These are phyloP conservation scores for Drosophila sp. DNA, from an alignment of 1,140 invertebrate species.

Conservation along the genomic window DNA sequence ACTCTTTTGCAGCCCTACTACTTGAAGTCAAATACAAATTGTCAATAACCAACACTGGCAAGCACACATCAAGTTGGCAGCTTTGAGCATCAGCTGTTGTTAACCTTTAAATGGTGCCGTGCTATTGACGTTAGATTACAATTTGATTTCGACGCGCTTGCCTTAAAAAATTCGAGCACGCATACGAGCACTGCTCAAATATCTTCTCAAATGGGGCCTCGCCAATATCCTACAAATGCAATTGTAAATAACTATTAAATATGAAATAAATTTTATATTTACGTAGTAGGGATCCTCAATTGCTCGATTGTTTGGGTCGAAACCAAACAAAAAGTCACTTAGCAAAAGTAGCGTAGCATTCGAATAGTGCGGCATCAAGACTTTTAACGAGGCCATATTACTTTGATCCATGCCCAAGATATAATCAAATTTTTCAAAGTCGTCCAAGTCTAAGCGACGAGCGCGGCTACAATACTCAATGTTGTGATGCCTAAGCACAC, in stretches of 20 bases:
- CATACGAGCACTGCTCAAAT: conserved; percentile 88
- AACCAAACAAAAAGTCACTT: conserved; percentile 90
- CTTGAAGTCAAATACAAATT: background rate
- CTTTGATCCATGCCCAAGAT: conserved; percentile 96
- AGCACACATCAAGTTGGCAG: conserved; percentile 10
- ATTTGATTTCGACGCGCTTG: conserved; percentile 65
- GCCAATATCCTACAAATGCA: conserved; percentile 86
- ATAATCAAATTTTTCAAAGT: conserved; percentile 91
- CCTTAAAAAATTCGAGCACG: conserved; percentile 88
- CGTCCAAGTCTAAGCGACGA: conserved; percentile 88
- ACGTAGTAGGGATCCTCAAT: conserved; percentile 96
- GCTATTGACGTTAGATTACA: conserved; percentile 7
- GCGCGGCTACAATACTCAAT: conserved; percentile 90
- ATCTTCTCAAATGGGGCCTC: conserved; percentile 89
- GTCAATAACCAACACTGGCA: conserved; percentile 26
- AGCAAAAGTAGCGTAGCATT: conserved; percentile 91
- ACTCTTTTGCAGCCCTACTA: no score
- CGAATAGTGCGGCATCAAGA: conserved; percentile 86
- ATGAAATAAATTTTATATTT: conserved; percentile 34
- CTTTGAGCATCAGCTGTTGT: conserved; percentile 8
- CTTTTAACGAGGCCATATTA: conserved; percentile 89
- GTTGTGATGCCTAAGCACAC: conserved; percentile 89
- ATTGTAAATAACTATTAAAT: background rate
- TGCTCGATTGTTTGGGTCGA: conserved; percentile 88
- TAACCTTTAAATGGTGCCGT: conserved; percentile 35